Percentiles rank a stretch among this genome's conserved stretches.
Conservation (phyloP, 2,113 vertebrate species). For the Crotalus tigris region DNA sequence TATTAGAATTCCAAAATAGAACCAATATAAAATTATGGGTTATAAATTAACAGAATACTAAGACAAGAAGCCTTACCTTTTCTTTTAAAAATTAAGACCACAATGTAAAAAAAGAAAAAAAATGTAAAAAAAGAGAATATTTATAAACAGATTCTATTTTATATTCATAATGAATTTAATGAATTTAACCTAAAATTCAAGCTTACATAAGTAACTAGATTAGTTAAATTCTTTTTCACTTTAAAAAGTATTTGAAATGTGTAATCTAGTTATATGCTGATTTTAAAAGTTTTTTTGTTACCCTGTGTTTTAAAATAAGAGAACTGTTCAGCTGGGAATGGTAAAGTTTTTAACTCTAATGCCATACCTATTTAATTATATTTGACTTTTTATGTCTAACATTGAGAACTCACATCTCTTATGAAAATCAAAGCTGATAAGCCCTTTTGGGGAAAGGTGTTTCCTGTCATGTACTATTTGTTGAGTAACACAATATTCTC, state of each 20-base stretch:
- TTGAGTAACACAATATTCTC: conserved; percentile 21
- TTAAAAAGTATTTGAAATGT: conserved; percentile 20
- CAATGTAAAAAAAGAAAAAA: background rate
- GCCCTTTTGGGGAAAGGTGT: background rate
- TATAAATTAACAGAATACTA: background rate
- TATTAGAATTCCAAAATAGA: background rate
- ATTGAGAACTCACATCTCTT: background rate
- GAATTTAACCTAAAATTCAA: background rate
- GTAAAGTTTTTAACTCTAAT: conserved; percentile 20
- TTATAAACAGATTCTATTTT: background rate
- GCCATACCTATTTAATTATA: background rate
- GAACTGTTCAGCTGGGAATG: conserved; percentile 34
- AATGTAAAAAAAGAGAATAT: background rate
- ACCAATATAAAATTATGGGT: background rate
- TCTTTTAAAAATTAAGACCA: background rate
- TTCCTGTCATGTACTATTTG: conserved; percentile 2
- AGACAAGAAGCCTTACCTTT: background rate
- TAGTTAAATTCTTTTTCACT: conserved; percentile 14
- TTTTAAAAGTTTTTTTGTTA: conserved; percentile 9
- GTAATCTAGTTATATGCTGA: conserved; percentile 21
- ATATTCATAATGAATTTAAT: background rate
- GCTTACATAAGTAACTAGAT: background rate
- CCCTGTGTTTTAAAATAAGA: conserved; percentile 24
- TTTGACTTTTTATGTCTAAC: conserved; percentile 3
- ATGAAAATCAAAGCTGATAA: conserved; percentile 27